A percentile compares a stretch with the other conserved stretches of the same genome.
Conservation (phyloP, 2,888 invertebrate species). For the Entomobrya multifasciata region DNA sequence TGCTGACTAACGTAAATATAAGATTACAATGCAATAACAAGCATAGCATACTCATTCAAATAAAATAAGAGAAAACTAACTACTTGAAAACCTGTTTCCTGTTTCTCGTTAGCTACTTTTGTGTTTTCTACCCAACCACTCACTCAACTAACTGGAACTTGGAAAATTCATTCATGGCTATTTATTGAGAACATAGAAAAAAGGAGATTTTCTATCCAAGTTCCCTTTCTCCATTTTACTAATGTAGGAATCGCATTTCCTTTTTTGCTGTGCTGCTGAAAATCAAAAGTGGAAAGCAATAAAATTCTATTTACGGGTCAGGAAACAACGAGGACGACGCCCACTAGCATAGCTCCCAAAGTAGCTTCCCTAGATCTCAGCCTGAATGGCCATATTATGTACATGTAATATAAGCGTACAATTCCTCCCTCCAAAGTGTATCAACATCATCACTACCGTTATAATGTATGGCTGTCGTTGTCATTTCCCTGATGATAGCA, state of each 20-base stretch:
- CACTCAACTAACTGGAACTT: slow-evolving; percentile 2
- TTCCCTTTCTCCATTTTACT: neutral
- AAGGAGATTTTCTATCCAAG: neutral
- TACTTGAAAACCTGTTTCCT: slow-evolving; percentile 37
- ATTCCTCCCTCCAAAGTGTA: neutral
- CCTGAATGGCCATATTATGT: no score
- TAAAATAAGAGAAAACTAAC: slow-evolving; percentile 17
- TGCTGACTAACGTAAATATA: slow-evolving; percentile 26
- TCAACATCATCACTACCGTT: neutral
- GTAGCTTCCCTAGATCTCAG: neutral
- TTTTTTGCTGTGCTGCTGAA: neutral
- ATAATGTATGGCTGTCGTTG: neutral
- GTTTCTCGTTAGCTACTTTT: slow-evolving; percentile 4
- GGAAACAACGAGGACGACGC: slow-evolving; percentile 12
- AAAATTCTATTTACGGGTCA: slow-evolving; percentile 22
- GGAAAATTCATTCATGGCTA: neutral
- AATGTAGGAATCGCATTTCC: neutral
- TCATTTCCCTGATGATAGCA: slow-evolving; percentile 10
- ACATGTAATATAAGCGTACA: no score
- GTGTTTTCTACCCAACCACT: slow-evolving; percentile 10
- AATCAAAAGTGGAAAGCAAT: slow-evolving; percentile 28
- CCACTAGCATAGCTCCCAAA: neutral
- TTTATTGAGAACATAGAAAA: neutral
- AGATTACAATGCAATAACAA: slow-evolving; percentile 15
- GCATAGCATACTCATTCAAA: slow-evolving; percentile 20